Evolutionary conservation across 2,888 invertebrate genomes (phyloP), one percentile per base, ranked within the genome.

Genomic region (Abrostola triplasia): DNA sequence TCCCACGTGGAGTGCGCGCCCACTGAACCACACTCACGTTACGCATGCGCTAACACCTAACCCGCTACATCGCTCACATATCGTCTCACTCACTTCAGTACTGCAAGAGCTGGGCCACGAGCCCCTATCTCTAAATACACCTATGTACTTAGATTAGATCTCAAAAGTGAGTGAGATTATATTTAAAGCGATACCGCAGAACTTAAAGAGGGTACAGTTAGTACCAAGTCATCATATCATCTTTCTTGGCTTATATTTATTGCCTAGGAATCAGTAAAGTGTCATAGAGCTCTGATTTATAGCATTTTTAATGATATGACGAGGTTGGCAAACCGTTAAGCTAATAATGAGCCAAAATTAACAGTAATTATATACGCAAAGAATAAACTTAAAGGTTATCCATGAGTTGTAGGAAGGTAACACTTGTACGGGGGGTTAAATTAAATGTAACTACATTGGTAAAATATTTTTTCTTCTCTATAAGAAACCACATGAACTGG

Each of bases 1-100:
- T 98, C 98, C 98, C 98, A 98, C 88, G 98, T 98, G 60, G 97
- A 97, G 93, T 93, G 93, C 82, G 92, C 92, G 84, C 94, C 93
- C 94, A 94, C 95, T 93, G 91, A 85, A 92, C 92, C 89, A 90
- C 73, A 91, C 92, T 90, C 90, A 80, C 73, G 89, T 91, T 92
- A 93, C 88, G 92, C 94, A 96, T 97, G 97, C 97, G 96, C 97
- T 96, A 79, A 75, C 44, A 47, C 68, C 76, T 70, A 63, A 67
- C 64, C 58, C 68, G 62, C 75, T 63, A 68, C 63, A 58, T 58
- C 67, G 57, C 70, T 75, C 74, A 38, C 48, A 47, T 76, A 84
- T 78, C 78, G 79, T 82, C 84, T 80, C 81, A 83, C 73, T 64
- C 54, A 53, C 55, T 55, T 47, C n/a, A 9, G 7, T 49, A 0